Conservation (phyloP, 2,888 invertebrate species). For the Epicampocera succincta region DNA sequence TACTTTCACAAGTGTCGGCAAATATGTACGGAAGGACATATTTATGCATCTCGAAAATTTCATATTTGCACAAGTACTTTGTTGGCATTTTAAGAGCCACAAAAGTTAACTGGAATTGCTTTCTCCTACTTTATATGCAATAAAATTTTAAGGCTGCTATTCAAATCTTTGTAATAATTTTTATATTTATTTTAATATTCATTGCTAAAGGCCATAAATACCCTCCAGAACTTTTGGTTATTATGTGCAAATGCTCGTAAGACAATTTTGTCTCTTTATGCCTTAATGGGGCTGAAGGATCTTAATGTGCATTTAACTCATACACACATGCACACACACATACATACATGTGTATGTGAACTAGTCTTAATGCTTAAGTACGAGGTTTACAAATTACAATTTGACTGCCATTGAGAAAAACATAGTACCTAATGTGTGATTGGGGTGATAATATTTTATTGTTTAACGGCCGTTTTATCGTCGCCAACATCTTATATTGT, state of each 20-base stretch:
- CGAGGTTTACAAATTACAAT: too few relatives aligned
- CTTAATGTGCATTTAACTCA: background rate
- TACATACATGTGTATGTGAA: background rate
- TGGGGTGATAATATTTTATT: too few relatives aligned
- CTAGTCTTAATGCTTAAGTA: background rate
- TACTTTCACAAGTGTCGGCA: too few relatives aligned
- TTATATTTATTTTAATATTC: conserved; percentile 17
- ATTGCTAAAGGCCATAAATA: conserved; percentile 49
- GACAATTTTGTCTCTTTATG: conserved; percentile 21
- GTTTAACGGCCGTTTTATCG: too few relatives aligned
- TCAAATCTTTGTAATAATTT: conserved; percentile 5
- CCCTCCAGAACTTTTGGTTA: conserved; percentile 50
- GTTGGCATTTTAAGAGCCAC: too few relatives aligned
- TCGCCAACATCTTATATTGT: too few relatives aligned
- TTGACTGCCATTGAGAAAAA: too few relatives aligned
- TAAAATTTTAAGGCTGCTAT: background rate
- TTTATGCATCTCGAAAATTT: too few relatives aligned
- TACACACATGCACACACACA: background rate
- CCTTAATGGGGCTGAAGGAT: background rate
- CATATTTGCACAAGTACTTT: too few relatives aligned
- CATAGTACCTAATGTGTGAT: too few relatives aligned
- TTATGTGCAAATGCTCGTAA: conserved; percentile 46
- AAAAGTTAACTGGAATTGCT: too few relatives aligned
- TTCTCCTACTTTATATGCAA: background rate
- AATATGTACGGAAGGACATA: too few relatives aligned